phyloP scores from a whole-genome alignment of 2,888 invertebrate species.

The Zonitis immaculata region DNA sequence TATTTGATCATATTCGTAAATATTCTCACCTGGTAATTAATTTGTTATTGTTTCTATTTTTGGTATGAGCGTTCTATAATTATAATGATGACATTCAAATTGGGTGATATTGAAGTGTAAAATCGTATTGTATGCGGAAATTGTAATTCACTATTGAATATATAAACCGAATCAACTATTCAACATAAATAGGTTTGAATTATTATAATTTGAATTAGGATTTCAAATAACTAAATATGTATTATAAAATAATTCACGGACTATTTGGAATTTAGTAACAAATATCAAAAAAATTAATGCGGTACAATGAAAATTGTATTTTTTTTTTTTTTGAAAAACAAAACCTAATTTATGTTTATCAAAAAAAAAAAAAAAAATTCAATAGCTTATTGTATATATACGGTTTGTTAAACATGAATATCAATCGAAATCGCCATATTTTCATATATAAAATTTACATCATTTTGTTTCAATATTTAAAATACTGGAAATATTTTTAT shows the following conservation, averaged over 20 bases:
- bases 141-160: not conserved
- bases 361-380: not conserved
- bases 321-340: too few relatives aligned
- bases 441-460: not conserved
- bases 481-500: not conserved
- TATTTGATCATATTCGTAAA: too few relatives aligned
- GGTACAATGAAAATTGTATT: too few relatives aligned
- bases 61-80: too few relatives aligned
- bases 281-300: not conserved
- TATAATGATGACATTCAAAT: not conserved
- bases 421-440: not conserved
- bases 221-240: not conserved
- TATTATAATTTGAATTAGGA: not conserved
- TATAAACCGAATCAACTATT: not conserved
- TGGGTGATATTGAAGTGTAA: not conserved
- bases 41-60: too few relatives aligned
- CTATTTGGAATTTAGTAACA: not conserved
- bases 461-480: not conserved
- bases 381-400: not conserved
- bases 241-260: not conserved
- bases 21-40: too few relatives aligned
- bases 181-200: not conserved
- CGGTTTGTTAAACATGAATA: not conserved
- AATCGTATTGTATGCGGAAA: not conserved
- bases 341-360: too few relatives aligned